phyloP scores from a whole-genome alignment of 2,113 vertebrate species.

The Anhinga anhinga region DNA sequence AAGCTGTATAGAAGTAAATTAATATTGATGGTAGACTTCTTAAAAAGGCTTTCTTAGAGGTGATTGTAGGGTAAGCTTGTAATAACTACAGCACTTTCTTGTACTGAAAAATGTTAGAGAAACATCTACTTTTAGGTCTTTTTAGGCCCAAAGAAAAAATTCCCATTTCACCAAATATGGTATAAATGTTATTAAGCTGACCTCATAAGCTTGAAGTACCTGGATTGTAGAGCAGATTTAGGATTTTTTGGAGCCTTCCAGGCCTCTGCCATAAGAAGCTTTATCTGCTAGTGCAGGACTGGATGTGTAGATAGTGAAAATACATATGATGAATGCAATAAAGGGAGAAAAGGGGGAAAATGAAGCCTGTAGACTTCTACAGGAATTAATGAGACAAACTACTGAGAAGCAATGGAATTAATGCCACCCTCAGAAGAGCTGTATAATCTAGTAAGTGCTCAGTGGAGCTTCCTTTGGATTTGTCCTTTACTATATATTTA shows the following conservation, averaged over 20 bases:
- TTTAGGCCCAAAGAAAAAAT: not conserved
- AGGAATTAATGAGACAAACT: conserved; percentile 2
- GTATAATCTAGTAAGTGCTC: not conserved
- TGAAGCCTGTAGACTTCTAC: not conserved
- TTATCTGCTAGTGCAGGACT: not conserved
- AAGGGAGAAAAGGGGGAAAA: not conserved
- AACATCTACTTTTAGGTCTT: not conserved
- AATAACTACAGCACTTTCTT: not conserved
- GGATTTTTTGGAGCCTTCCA: not conserved
- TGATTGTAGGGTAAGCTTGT: not conserved
- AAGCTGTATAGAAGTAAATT: not conserved
- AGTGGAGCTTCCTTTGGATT: not conserved
- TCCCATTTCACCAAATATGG: not conserved
- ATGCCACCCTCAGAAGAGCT: not conserved
- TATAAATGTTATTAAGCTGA: not conserved
- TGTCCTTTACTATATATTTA: not conserved
- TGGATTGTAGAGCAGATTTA: not conserved
- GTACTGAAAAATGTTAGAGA: not conserved
- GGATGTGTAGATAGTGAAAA: conserved; percentile 22
- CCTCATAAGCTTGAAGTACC: not conserved
- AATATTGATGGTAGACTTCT: not conserved
- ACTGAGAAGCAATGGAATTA: not conserved
- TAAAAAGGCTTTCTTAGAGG: not conserved
- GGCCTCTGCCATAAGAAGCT: not conserved
- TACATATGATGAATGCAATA: not conserved